Evolutionary conservation across 1,140 invertebrate genomes (phyloP).

Genomic region (Polyergus mexicanus): DNA sequence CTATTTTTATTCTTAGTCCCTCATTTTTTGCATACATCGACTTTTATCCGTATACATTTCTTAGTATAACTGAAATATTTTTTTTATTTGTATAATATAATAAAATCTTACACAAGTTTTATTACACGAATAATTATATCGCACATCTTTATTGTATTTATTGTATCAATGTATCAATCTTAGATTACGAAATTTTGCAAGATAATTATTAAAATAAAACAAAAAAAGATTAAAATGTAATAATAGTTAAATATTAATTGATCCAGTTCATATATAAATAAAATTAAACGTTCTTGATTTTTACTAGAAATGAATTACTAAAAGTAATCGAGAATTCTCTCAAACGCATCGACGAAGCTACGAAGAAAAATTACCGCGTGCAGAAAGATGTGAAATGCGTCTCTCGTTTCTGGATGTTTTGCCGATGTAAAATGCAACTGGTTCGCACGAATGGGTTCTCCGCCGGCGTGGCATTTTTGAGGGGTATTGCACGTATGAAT

Average conservation of each 20-base stretch:
- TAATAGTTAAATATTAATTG: neutral
- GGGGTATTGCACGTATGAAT: constrained; percentile 70
- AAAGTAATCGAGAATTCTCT: too few relatives aligned
- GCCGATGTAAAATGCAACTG: constrained; percentile 50
- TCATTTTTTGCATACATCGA: neutral
- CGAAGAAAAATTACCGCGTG: neutral
- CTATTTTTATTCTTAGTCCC: neutral
- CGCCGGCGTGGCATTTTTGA: constrained; percentile 61
- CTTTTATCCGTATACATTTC: neutral
- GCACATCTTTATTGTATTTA: neutral
- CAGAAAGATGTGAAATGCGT: constrained; percentile 29
- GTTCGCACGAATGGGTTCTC: constrained; percentile 45
- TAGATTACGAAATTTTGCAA: neutral
- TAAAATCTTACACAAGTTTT: neutral
- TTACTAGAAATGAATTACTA: neutral
- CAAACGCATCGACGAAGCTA: constrained; percentile 9
- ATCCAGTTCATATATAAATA: neutral
- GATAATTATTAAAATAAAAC: neutral
- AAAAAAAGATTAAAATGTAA: neutral
- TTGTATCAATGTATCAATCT: neutral
- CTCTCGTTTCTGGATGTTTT: constrained; percentile 51
- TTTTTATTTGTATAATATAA: too few relatives aligned
- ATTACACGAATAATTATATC: neutral
- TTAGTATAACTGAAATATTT: neutral
- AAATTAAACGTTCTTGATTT: neutral